phyloP scores from a whole-genome alignment of 2,888 invertebrate genomes.

The Nomada fabriciana region DNA sequence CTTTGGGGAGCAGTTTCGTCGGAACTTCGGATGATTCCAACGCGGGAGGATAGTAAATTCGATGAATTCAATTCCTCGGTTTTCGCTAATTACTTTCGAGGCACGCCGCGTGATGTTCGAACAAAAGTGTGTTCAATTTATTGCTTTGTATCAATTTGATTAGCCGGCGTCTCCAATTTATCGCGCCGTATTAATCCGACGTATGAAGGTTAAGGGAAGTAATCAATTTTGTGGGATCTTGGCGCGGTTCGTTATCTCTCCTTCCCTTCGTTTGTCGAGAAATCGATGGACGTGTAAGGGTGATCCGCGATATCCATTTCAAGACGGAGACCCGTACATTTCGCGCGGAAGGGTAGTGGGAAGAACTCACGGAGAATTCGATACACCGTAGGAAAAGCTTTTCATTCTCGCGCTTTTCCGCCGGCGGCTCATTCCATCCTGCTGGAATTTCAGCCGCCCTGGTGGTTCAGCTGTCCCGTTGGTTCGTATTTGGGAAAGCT shows the following conservation, averaged over 20 bases:
- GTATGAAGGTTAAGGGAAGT: no score
- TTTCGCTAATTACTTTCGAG: not conserved
- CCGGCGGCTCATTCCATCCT: constrained; percentile 12
- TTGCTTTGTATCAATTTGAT: no score
- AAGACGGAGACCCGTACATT: constrained; percentile 15
- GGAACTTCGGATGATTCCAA: not conserved
- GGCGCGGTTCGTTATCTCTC: not conserved
- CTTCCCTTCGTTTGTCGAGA: not conserved
- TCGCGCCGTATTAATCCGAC: no score
- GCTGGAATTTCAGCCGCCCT: constrained; percentile 12
- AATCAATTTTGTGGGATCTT: constrained; percentile 1
- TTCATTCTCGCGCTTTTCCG: not conserved
- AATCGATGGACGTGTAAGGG: not conserved
- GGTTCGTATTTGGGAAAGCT: not conserved
- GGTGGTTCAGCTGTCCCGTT: not conserved
- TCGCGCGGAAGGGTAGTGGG: constrained; percentile 16
- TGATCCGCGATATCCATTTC: constrained; percentile 28
- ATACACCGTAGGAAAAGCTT: constrained; percentile 13
- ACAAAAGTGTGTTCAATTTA: no score
- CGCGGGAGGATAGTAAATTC: not conserved
- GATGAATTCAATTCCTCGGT: constrained; percentile 12
- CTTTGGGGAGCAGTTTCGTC: not conserved
- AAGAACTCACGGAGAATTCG: constrained; percentile 21
- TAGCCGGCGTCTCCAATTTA: no score
- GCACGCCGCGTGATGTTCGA: no score